These are phyloP conservation scores for Drosophila subsilvestris DNA, from an alignment of 2,888 invertebrate genomes.

Conservation along the genomic window DNA sequence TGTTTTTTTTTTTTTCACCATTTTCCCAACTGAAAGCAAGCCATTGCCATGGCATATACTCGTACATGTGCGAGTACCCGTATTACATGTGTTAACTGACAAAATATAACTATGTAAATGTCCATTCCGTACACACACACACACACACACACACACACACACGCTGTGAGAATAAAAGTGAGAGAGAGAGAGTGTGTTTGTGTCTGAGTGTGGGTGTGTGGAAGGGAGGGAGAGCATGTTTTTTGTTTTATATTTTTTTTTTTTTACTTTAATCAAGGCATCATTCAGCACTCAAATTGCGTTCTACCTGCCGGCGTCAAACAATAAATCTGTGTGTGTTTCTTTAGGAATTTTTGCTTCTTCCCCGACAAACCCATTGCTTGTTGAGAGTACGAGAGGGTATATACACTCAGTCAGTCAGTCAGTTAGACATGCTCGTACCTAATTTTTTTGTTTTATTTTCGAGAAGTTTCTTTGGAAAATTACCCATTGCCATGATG, in stretches of 20 bases:
- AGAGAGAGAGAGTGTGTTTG: too few species aligned
- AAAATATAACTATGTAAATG: constrained; percentile 66
- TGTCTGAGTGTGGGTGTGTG: constrained; percentile 14
- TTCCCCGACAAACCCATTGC: not conserved
- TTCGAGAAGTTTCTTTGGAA: too few species aligned
- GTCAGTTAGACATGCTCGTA: too few species aligned
- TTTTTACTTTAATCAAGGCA: constrained; percentile 70
- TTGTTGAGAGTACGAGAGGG: too few species aligned
- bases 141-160: not conserved
- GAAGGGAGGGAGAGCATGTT: not conserved
- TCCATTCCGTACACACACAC: not conserved
- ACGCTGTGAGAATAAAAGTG: too few species aligned
- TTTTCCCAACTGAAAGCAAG: constrained; percentile 31
- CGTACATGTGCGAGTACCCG: not conserved
- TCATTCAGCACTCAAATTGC: constrained; percentile 62
- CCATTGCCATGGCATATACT: constrained; percentile 47
- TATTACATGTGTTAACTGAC: constrained; percentile 71
- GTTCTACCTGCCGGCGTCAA: constrained; percentile 47
- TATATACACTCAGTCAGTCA: too few species aligned
- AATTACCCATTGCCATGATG: too few species aligned
- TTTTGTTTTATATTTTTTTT: constrained; percentile 14
- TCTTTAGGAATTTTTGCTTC: not conserved
- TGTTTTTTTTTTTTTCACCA: not conserved
- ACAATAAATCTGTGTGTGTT: constrained; percentile 63
- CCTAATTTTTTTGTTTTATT: too few species aligned